Base-by-base conservation (phyloP, 2,888 invertebrate genomes). In the Allygus modestus region DNA sequence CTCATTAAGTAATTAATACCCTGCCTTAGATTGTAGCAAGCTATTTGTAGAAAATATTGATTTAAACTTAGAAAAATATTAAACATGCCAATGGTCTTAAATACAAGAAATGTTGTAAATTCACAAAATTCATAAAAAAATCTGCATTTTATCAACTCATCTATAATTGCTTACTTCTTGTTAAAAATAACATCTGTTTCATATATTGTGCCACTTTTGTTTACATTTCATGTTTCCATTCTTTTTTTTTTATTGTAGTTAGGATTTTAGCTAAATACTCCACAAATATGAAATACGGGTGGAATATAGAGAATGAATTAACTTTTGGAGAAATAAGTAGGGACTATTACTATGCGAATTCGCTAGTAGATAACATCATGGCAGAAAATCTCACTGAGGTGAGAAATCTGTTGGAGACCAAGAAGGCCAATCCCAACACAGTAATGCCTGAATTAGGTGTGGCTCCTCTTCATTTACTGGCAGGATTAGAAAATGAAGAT, bases 401-500 rank as follows among this genome's bases (percentile, higher is more conserved):
- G 41, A 2, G 23, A 12, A 7, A 20, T 20, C 17, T 73, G n/a
- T 20, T 73, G 41, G 41, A 73, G 41, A 41, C 1, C 20, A 37
- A 73, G 41, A 41, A 41, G 11, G 41, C 43, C 41, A 73, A 41
- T 11, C 41, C 41, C 0, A 41, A 73, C 43, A 26, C 31, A 20
- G 20, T 73, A 5, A n/a, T 73, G 41, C 73, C 73, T 20, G 73
- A 73, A n/a, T 12, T n/a, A 15, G 73, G 73, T 9, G 23, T 73
- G 41, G 73, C 73, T 41, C 41, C 73, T 7, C 17, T 73, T 7
- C 73, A 73, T 31, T 11, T 73, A 4, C 23, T 73, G 20, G 73
- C 73, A 20, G 73, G 73, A 0, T 23, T 73, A 15, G 73, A 73
- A 17, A 73, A 73, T 41, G 73, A 73, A 41, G 73, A 73, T 9